Base-by-base conservation (phyloP, 2,797 vertebrate species). In the Hydrophis major region DNA sequence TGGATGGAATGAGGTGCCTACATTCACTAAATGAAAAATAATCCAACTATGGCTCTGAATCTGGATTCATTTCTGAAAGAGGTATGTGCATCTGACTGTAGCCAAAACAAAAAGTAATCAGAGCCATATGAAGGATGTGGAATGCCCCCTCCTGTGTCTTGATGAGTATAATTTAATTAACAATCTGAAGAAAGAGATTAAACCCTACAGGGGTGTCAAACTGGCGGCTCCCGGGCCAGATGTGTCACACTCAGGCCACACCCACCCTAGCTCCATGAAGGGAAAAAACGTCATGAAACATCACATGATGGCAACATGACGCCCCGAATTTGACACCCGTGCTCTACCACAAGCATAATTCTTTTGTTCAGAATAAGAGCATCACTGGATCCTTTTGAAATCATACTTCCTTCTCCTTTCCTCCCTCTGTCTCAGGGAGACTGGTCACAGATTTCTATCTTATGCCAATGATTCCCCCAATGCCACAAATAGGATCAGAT, bases 111-210 rank as follows among this genome's bases (percentile, higher is more conserved):
- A 88, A 90, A 2, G 0, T 90, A 60, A 94, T n/a, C 93, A 57
- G 47, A 87, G 25, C 8, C 4, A 32, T 11, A 87, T 13, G 59
- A 90, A 87, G 47, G 37, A 74, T 53, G 86, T 94, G 83, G 22
- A 37, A 89, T 91, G 69, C 50, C 66, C 93, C 69, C 89, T 14
- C 89, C 95, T 92, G 90, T 25, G 37, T 87, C 28, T 28, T 63
- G 66, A 88, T 78, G 56, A 78, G 86, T 28, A 13, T 94, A 27
- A 37, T 2, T 2, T 1, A 86, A 50, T 61, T 60, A 22, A 87
- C 92, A 59, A 93, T 61, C 88, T 60, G 32, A 42, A 27, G 32
- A 28, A 61, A 60, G 2, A 55, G 47, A 53, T 28, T 28, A 28
- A 86, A 86, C 12, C 4, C 13, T 63, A 63, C 60, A 63, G 25